Evolutionary conservation across 2,113 vertebrate genomes (phyloP).

Genomic region (Echinops telfairi): DNA sequence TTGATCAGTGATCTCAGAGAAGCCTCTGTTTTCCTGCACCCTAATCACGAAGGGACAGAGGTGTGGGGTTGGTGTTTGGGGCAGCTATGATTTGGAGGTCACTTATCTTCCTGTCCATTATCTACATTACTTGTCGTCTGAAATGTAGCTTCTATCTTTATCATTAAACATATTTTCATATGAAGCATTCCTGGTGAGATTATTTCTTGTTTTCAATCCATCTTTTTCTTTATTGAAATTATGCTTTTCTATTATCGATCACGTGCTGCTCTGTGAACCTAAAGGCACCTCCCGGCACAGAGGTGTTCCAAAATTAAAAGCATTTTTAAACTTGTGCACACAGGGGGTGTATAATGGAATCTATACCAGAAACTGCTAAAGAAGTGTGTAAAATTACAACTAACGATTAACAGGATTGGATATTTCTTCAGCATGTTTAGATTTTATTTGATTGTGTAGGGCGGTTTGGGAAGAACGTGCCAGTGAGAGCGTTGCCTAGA

Average conservation of each 20-base stretch:
- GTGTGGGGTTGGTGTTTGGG: background rate
- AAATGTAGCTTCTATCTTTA: background rate
- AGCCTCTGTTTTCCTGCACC: background rate
- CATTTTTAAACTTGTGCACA: conserved; percentile 46
- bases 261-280: too few relatives aligned
- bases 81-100: background rate
- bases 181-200: background rate
- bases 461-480: background rate
- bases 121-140: background rate
- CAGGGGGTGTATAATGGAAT: conserved; percentile 3
- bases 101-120: conserved; percentile 1
- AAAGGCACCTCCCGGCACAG: too few relatives aligned
- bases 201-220: background rate
- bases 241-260: too few relatives aligned
- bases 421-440: background rate
- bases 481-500: background rate
- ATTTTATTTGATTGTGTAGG: background rate
- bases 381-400: conserved; percentile 6
- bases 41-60: background rate
- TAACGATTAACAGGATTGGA: background rate
- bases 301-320: conserved; percentile 42
- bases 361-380: background rate
- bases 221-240: too few relatives aligned
- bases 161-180: background rate
- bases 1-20: background rate